phyloP scores from a whole-genome alignment of 1,140 invertebrate species.

The Tribolium madens region DNA sequence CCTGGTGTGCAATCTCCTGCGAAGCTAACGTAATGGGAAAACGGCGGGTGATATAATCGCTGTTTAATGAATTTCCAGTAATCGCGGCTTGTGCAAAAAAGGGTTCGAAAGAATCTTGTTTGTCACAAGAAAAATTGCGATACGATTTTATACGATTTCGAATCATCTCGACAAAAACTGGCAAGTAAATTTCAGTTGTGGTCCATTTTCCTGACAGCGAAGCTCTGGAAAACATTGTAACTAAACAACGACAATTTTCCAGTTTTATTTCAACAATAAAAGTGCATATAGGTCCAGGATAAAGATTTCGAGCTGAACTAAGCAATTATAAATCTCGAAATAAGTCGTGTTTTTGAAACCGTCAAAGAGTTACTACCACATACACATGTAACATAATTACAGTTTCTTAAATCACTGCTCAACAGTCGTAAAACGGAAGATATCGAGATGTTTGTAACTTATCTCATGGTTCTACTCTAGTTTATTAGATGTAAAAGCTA shows the following conservation, averaged over 20 bases:
- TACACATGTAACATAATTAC: slow-evolving; percentile 15
- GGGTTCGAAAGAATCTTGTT: slow-evolving; percentile 6
- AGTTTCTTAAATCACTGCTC: background rate
- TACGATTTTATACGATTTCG: slow-evolving; percentile 19
- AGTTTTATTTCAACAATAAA: background rate
- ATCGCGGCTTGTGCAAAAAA: slow-evolving; percentile 2
- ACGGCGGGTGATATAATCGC: slow-evolving; percentile 19
- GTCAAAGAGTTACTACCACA: background rate
- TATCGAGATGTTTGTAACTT: slow-evolving; percentile 20
- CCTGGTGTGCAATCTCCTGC: slow-evolving; percentile 12
- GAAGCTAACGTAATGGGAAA: slow-evolving; percentile 1
- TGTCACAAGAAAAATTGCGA: slow-evolving; percentile 1
- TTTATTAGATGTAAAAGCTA: slow-evolving; percentile 32
- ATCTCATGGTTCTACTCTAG: slow-evolving; percentile 9
- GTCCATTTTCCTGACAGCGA: slow-evolving; percentile 23
- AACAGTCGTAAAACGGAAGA: slow-evolving; percentile 12
- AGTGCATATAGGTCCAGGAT: background rate
- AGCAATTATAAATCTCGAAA: background rate
- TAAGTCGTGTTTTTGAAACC: too few relatives aligned
- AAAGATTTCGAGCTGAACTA: too few relatives aligned
- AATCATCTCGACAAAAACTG: slow-evolving; percentile 20
- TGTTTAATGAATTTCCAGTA: slow-evolving; percentile 31
- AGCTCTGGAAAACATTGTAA: slow-evolving; percentile 20
- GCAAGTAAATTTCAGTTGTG: slow-evolving; percentile 4
- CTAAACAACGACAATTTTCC: slow-evolving; percentile 1